These are phyloP conservation scores for Caerostris darwini DNA, from an alignment of 1,140 invertebrate species.

Conservation along the genomic window DNA sequence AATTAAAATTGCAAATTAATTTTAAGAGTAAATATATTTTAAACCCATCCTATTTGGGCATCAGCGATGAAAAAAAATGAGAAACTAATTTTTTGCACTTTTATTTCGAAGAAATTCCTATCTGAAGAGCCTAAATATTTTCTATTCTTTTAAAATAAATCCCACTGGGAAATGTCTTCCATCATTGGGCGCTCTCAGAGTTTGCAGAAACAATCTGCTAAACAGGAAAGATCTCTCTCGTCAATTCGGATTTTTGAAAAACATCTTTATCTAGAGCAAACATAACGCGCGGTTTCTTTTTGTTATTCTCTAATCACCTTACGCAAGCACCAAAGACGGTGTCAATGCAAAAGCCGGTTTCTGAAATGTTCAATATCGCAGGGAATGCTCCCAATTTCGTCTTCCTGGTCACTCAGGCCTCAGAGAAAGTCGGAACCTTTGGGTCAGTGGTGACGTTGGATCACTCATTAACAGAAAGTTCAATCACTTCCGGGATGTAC, in stretches of 20 bases:
- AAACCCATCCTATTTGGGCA: too few relatives aligned
- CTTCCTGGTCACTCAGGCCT: slow-evolving; percentile 12
- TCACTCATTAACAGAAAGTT: background rate
- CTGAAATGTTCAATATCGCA: background rate
- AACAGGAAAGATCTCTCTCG: background rate
- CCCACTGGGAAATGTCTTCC: too few relatives aligned
- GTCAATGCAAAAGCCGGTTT: slow-evolving; percentile 8
- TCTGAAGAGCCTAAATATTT: too few relatives aligned
- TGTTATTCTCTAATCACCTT: background rate
- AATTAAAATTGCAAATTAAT: too few relatives aligned
- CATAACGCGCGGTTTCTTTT: background rate
- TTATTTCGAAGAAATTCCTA: too few relatives aligned
- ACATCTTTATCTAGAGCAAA: background rate
- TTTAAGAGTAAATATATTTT: too few relatives aligned
- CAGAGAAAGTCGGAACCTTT: background rate
- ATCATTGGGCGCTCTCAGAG: too few relatives aligned
- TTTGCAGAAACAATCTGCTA: background rate
- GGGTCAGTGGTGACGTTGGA: background rate
- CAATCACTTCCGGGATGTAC: slow-evolving; percentile 6
- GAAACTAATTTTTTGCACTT: too few relatives aligned
- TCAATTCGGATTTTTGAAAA: background rate
- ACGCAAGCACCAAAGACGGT: background rate
- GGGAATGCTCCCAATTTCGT: slow-evolving; percentile 14
- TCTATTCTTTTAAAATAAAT: too few relatives aligned
- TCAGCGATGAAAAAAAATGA: too few relatives aligned